phyloP scores from a whole-genome alignment of 1,140 invertebrate genomes.

The Drosophila tristis region DNA sequence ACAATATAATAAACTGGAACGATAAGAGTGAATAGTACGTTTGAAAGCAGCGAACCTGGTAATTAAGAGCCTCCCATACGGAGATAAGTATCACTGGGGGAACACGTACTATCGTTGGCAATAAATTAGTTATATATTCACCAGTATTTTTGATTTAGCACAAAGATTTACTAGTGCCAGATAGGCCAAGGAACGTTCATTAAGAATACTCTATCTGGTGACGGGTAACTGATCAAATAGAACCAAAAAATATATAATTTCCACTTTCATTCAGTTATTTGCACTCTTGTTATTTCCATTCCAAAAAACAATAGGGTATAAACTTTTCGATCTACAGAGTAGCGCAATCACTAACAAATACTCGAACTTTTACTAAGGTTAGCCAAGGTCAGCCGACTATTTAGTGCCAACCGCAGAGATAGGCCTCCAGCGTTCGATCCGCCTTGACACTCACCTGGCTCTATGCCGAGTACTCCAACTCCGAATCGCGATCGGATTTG shows the following conservation, averaged over 20 bases:
- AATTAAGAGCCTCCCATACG: conserved; percentile 9
- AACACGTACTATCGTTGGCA: conserved; percentile 5
- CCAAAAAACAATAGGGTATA: background rate
- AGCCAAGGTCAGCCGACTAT: conserved; percentile 1
- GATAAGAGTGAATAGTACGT: conserved; percentile 39
- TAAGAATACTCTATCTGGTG: background rate
- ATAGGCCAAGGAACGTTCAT: background rate
- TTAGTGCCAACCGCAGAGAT: too few relatives aligned
- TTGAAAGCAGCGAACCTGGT: background rate
- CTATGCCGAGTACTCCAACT: background rate
- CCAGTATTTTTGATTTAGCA: conserved; percentile 16
- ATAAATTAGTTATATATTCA: background rate
- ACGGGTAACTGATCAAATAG: background rate
- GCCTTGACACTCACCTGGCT: conserved; percentile 11
- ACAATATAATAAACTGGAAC: background rate
- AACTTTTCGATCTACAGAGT: background rate
- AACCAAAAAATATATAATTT: too few relatives aligned
- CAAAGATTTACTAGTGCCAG: conserved; percentile 22
- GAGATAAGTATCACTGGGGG: background rate
- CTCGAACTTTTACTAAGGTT: background rate
- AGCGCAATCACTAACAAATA: background rate
- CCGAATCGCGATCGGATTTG: background rate
- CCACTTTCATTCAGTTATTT: too few relatives aligned
- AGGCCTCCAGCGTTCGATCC: too few relatives aligned
- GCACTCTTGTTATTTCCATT: too few relatives aligned